Evolutionary conservation across 1,140 invertebrate genomes (phyloP).

Genomic region (Heliconius nattereri): DNA sequence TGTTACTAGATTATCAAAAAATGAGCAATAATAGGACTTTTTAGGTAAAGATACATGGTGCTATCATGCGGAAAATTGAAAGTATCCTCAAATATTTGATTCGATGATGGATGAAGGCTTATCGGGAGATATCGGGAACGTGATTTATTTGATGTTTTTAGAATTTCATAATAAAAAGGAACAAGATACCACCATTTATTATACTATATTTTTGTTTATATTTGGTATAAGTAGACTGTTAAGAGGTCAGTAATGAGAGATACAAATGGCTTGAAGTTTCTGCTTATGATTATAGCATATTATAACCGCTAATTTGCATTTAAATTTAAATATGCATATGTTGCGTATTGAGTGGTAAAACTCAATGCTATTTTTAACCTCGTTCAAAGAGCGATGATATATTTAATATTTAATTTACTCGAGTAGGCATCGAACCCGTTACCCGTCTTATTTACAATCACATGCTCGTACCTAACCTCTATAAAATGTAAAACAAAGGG

Average conservation of each 20-base stretch:
- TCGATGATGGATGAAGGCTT: constrained; percentile 15
- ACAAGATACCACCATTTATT: neutral
- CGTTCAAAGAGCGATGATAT: too few relatives aligned
- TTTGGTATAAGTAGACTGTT: neutral
- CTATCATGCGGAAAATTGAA: constrained; percentile 2
- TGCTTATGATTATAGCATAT: too few relatives aligned
- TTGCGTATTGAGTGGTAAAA: too few relatives aligned
- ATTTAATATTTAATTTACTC: too few relatives aligned
- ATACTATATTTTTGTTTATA: neutral
- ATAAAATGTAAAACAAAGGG: too few relatives aligned
- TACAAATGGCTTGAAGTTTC: too few relatives aligned
- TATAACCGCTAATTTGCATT: too few relatives aligned
- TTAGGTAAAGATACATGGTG: neutral
- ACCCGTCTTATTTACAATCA: neutral
- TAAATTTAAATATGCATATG: too few relatives aligned
- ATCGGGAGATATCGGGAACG: neutral
- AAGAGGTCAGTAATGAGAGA: neutral
- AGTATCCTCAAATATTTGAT: constrained; percentile 14
- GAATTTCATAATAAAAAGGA: constrained; percentile 7
- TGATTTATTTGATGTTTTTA: constrained; percentile 6
- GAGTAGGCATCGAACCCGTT: too few relatives aligned
- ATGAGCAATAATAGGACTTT: neutral
- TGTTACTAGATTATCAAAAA: neutral
- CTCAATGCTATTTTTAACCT: too few relatives aligned
- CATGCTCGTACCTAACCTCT: neutral